Evolutionary conservation across 2,113 vertebrate genomes (phyloP).

Genomic region (Lophotis ruficrista): DNA sequence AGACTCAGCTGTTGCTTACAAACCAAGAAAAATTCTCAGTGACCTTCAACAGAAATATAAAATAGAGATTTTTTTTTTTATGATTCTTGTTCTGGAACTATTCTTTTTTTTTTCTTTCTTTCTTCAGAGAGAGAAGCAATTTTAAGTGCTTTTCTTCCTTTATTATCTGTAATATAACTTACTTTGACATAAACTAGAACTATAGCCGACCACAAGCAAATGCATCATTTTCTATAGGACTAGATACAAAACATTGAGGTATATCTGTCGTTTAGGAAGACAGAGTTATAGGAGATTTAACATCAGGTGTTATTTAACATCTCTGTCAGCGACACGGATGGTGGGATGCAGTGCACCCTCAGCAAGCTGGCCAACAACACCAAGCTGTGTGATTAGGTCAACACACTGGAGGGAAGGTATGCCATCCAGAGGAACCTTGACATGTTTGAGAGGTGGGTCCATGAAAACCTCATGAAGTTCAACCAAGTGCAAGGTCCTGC

Average conservation of each 20-base stretch:
- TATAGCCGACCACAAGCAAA: neutral
- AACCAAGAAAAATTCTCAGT: neutral
- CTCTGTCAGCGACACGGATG: too few relatives aligned
- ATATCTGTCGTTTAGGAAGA: neutral
- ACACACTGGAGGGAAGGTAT: too few relatives aligned
- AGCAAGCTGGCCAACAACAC: too few relatives aligned
- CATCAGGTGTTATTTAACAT: too few relatives aligned
- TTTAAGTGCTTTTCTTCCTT: neutral
- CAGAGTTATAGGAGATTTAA: neutral
- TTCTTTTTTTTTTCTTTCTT: neutral
- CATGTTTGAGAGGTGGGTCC: too few relatives aligned
- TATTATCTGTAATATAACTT: neutral
- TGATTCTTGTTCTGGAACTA: neutral
- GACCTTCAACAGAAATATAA: neutral
- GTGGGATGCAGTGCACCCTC: too few relatives aligned
- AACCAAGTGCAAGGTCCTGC: too few relatives aligned
- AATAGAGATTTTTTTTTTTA: neutral
- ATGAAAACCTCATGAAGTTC: too few relatives aligned
- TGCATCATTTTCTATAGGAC: neutral
- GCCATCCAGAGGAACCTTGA: too few relatives aligned
- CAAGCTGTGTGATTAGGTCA: too few relatives aligned
- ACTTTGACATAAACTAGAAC: neutral
- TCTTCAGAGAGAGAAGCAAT: neutral
- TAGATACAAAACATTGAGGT: neutral
- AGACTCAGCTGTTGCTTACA: neutral